Evolutionary conservation across 2,797 vertebrate genomes (phyloP).

Genomic region (Phalloptychus januarius): DNA sequence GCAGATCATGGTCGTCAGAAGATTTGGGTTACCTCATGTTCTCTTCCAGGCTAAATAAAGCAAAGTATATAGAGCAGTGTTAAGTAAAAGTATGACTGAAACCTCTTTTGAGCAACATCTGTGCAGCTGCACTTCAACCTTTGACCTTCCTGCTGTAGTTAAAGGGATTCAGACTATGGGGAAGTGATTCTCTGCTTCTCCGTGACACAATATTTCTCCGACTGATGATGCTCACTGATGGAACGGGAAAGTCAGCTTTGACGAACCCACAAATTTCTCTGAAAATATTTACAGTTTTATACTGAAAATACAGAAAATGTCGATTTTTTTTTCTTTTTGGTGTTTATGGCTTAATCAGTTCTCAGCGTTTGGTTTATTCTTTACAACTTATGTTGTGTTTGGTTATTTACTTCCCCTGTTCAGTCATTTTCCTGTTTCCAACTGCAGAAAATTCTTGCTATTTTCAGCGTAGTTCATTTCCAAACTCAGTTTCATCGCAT

Average conservation of each 20-base stretch:
- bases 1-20: background rate
- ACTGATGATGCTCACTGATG: background rate
- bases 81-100: background rate
- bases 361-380: background rate
- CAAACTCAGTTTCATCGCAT: background rate
- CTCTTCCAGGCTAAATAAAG: background rate
- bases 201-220: conserved; percentile 9
- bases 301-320: background rate
- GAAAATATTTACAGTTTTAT: background rate
- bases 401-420: background rate
- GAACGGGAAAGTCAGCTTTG: conserved; percentile 2
- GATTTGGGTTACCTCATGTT: background rate
- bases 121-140: conserved; percentile 27
- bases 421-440: background rate
- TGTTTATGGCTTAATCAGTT: background rate
- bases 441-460: background rate
- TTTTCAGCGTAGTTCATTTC: background rate
- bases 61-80: background rate
- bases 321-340: background rate
- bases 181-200: conserved; percentile 7
- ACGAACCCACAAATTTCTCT: background rate
- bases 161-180: conserved; percentile 6
- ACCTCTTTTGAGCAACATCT: conserved; percentile 23
- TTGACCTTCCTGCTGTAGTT: conserved; percentile 31
- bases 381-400: background rate